A percentile compares a stretch with the other conserved stretches of the same genome.
These are phyloP conservation scores for Ardeotis arabs DNA, from an alignment of 2,113 vertebrate species.

Conservation along the genomic window DNA sequence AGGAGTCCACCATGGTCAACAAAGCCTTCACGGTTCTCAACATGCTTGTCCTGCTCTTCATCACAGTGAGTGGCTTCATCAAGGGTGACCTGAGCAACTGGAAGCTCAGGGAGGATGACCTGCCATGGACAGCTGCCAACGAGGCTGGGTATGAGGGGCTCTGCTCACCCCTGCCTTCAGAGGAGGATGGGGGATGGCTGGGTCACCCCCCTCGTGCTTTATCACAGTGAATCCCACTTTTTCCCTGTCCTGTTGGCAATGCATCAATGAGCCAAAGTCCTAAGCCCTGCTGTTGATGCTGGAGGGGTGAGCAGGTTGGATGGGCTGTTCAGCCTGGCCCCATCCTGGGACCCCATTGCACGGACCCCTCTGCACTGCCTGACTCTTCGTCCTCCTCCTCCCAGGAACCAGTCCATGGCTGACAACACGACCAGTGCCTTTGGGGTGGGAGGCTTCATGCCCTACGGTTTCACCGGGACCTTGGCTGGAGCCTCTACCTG, in stretches of 20 bases:
- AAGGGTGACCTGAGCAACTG: slow-evolving; percentile 83
- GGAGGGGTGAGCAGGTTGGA: background rate
- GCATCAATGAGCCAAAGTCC: background rate
- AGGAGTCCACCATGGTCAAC: slow-evolving; percentile 85
- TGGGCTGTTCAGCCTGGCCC: background rate
- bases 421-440: slow-evolving; percentile 70
- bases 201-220: background rate
- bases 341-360: background rate
- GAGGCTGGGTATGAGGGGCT: slow-evolving; percentile 20
- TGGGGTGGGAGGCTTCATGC: slow-evolving; percentile 86
- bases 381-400: background rate
- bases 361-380: background rate
- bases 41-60: slow-evolving; percentile 80
- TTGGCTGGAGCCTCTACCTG: slow-evolving; percentile 85
- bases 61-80: slow-evolving; percentile 82
- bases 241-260: background rate
- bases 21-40: slow-evolving; percentile 86
- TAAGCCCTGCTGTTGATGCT: background rate
- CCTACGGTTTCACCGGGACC: slow-evolving; percentile 82
- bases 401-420: slow-evolving; percentile 73
- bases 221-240: background rate
- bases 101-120: slow-evolving; percentile 71
- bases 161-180: background rate
- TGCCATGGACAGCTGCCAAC: slow-evolving; percentile 24
- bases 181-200: background rate